Evolutionary conservation across 2,797 vertebrate genomes (phyloP).

Genomic region (Galaxias olidus): DNA sequence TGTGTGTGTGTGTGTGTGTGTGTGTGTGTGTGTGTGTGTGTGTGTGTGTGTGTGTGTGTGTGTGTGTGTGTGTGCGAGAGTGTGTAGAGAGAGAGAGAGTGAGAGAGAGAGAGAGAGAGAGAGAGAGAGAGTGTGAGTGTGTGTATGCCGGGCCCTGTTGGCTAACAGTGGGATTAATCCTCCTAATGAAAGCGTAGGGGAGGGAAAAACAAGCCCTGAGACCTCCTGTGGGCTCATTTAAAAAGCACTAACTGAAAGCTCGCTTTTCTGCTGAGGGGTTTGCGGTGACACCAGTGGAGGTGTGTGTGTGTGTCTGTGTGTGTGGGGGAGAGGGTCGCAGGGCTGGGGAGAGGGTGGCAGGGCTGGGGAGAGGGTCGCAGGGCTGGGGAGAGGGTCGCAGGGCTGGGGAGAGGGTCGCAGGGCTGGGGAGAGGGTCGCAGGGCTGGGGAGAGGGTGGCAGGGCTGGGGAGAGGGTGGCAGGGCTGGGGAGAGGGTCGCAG

Average conservation of each 20-base stretch:
- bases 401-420: no score
- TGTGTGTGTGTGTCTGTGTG: neutral
- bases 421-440: no score
- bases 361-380: no score
- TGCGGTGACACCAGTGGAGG: neutral
- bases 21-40: neutral
- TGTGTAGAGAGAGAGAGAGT: conserved; percentile 2
- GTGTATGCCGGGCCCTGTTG: neutral
- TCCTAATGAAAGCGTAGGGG: conserved; percentile 28
- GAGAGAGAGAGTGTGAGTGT: no score
- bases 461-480: no score
- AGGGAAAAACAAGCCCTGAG: conserved; percentile 18
- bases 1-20: neutral
- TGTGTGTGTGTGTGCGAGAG: neutral
- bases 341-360: no score
- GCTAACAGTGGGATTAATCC: conserved; percentile 32
- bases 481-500: no score
- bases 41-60: no score
- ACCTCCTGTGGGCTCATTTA: conserved; percentile 36
- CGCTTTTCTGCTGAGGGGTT: conserved; percentile 1
- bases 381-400: no score
- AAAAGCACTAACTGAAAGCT: conserved; percentile 27
- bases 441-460: no score
- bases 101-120: no score
- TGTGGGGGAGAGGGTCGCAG: no score